Conservation (phyloP, 2,797 vertebrate genomes). For the Characodon lateralis region DNA sequence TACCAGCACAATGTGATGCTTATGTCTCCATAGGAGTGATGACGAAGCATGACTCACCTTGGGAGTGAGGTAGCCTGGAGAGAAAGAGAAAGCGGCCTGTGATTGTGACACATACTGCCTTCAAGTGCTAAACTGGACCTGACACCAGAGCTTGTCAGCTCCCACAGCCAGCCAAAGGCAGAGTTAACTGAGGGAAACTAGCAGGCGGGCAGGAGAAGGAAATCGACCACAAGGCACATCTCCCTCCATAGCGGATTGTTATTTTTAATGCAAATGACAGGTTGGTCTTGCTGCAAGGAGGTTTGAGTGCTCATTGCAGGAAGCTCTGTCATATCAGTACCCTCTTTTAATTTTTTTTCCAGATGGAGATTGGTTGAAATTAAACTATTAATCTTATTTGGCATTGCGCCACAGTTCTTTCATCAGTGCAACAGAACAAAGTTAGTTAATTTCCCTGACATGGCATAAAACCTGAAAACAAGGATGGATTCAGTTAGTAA, state of each 20-base stretch:
- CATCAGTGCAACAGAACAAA: not conserved
- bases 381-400: not conserved
- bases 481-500: not conserved
- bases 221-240: slow-evolving; percentile 51
- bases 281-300: slow-evolving; percentile 23
- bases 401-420: not conserved
- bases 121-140: slow-evolving; percentile 72
- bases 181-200: slow-evolving; percentile 57
- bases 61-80: slow-evolving; percentile 56
- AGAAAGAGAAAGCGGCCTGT: slow-evolving; percentile 36
- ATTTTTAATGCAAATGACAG: slow-evolving; percentile 73
- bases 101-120: slow-evolving; percentile 74
- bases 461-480: not conserved
- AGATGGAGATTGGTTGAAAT: not conserved
- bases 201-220: slow-evolving; percentile 34
- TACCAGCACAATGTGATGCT: slow-evolving; percentile 48
- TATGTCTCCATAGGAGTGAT: slow-evolving; percentile 58
- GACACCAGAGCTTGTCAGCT: slow-evolving; percentile 50
- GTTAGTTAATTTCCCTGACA: not conserved
- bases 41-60: slow-evolving; percentile 75
- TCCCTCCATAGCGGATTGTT: slow-evolving; percentile 36
- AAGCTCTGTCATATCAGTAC: slow-evolving; percentile 14
- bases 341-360: slow-evolving; percentile 14
- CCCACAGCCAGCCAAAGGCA: slow-evolving; percentile 54
- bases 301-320: slow-evolving; percentile 19